A percentile compares a stretch with the other conserved stretches of the same genome.
Evolutionary conservation across 2,888 invertebrate genomes (phyloP).

Genomic region (Diarsia brunnea): DNA sequence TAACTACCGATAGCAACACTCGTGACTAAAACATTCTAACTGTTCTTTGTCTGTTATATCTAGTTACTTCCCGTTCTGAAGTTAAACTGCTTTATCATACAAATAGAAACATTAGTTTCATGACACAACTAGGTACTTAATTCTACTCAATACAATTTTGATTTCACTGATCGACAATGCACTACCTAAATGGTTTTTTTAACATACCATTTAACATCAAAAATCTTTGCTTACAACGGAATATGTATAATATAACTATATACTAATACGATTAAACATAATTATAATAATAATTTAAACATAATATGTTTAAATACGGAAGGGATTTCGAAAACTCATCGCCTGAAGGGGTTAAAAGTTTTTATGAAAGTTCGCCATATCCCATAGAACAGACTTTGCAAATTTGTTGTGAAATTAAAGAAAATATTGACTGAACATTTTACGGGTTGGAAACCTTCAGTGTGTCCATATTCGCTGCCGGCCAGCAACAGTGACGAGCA

Average conservation of each 20-base stretch:
- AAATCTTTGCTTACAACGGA: background rate
- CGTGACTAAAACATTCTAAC: background rate
- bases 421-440: constrained; percentile 5
- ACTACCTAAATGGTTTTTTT: background rate
- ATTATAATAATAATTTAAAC: too few species aligned
- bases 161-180: background rate
- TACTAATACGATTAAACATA: too few species aligned
- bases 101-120: background rate
- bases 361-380: background rate
- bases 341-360: background rate
- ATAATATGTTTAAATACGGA: background rate
- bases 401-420: constrained; percentile 1
- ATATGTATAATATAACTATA: too few species aligned
- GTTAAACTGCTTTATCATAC: background rate
- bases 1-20: background rate
- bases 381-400: background rate
- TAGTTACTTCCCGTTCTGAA: background rate
- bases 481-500: constrained; percentile 25
- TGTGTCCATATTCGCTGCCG: background rate
- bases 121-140: background rate
- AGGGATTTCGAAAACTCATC: background rate
- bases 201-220: background rate
- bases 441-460: constrained; percentile 3
- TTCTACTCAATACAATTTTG: background rate
- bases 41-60: background rate